Percentiles rank a stretch among this genome's conserved stretches.
These are phyloP conservation scores for Pherbina coryleti DNA, from an alignment of 2,888 invertebrate genomes.

Conservation along the genomic window DNA sequence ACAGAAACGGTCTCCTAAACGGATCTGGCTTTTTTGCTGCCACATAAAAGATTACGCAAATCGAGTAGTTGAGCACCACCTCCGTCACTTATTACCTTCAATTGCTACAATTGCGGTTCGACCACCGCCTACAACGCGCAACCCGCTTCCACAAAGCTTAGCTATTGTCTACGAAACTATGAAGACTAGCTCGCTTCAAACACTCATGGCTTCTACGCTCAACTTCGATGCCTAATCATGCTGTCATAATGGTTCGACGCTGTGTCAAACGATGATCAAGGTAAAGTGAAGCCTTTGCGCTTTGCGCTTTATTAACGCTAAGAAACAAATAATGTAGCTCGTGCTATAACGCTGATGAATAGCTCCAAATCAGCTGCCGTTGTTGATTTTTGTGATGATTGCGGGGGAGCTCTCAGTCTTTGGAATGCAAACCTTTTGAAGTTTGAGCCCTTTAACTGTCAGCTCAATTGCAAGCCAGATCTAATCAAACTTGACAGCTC, in stretches of 20 bases:
- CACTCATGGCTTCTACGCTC: conserved; percentile 46
- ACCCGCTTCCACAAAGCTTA: background rate
- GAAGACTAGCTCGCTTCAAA: conserved; percentile 51
- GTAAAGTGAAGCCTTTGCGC: conserved; percentile 38
- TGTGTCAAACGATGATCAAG: conserved; percentile 64
- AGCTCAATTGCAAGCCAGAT: conserved; percentile 43
- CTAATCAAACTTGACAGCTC: conserved; percentile 24
- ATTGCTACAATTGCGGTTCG: conserved; percentile 64
- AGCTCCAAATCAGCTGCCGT: conserved; percentile 63
- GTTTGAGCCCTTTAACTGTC: conserved; percentile 49
- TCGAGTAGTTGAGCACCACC: conserved; percentile 53
- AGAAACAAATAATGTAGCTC: conserved; percentile 57
- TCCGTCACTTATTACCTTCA: conserved; percentile 64
- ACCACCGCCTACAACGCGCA: conserved; percentile 12
- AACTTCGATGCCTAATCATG: conserved; percentile 68
- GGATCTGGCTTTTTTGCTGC: conserved; percentile 54
- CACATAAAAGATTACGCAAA: conserved; percentile 61
- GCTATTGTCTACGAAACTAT: conserved; percentile 26
- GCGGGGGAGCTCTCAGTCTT: background rate
- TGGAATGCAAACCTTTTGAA: conserved; percentile 53
- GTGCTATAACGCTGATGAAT: conserved; percentile 64
- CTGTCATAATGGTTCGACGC: conserved; percentile 67
- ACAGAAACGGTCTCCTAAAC: conserved; percentile 52
- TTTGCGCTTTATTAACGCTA: conserved; percentile 18
- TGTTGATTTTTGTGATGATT: conserved; percentile 20